Evolutionary conservation across 2,888 invertebrate genomes (phyloP).

Genomic region (Diaperis boleti): DNA sequence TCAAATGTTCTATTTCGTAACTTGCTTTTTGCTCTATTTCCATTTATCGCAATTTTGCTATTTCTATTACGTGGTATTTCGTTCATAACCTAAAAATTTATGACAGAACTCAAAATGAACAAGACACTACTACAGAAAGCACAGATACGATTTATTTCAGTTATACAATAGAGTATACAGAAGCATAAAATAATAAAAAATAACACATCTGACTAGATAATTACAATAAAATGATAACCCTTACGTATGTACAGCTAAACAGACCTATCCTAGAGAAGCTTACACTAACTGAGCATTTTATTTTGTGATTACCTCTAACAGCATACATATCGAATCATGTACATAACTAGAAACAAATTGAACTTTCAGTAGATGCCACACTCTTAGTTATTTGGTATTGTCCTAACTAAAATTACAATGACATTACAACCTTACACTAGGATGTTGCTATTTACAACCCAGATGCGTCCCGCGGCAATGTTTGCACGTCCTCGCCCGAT

Average conservation of each 20-base stretch:
- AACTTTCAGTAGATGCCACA: conserved; percentile 21
- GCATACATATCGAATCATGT: conserved; percentile 1
- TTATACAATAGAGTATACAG: conserved; percentile 24
- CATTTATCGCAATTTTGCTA: too few relatives aligned
- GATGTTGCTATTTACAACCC: too few relatives aligned
- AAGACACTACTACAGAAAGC: conserved; percentile 14
- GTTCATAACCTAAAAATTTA: too few relatives aligned
- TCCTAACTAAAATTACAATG: conserved; percentile 2
- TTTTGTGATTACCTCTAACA: conserved; percentile 18
- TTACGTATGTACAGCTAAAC: too few relatives aligned
- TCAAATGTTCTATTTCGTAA: too few relatives aligned
- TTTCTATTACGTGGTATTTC: too few relatives aligned
- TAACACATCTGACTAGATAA: conserved; percentile 44
- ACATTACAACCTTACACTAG: neutral
- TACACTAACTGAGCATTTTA: conserved; percentile 31
- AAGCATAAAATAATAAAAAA: conserved; percentile 39
- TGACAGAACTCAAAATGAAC: too few relatives aligned
- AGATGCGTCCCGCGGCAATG: too few relatives aligned
- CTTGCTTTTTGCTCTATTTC: too few relatives aligned
- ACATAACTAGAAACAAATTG: conserved; percentile 32
- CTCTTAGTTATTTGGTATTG: conserved; percentile 21
- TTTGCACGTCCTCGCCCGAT: too few relatives aligned
- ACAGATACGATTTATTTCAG: conserved; percentile 28
- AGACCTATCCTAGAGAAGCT: too few relatives aligned
- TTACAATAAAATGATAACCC: conserved; percentile 32